Conservation (phyloP, 2,888 invertebrate genomes). For the Pteria penguin region DNA sequence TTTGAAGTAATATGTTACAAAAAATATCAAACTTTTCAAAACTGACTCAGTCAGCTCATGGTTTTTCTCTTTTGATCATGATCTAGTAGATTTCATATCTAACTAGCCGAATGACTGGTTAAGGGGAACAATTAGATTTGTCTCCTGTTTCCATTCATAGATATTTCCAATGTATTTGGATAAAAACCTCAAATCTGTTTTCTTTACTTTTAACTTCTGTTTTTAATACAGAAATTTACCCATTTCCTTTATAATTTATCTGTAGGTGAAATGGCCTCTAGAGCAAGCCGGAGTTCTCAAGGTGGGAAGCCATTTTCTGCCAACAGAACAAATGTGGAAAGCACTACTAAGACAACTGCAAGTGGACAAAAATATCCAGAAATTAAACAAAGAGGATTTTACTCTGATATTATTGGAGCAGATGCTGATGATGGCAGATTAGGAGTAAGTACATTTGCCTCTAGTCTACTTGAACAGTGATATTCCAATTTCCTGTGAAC, state of each 20-base stretch:
- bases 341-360: conserved; percentile 42
- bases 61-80: no score
- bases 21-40: no score
- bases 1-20: no score
- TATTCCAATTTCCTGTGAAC: no score
- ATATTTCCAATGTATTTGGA: no score
- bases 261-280: conserved; percentile 55
- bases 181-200: background rate
- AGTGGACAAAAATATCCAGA: conserved; percentile 75
- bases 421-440: conserved; percentile 59
- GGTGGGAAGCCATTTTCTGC: conserved; percentile 71
- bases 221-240: background rate
- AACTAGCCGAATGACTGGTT: no score
- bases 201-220: background rate
- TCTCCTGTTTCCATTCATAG: no score
- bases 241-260: background rate
- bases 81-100: no score
- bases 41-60: no score
- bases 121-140: no score
- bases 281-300: conserved; percentile 60
- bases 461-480: no score
- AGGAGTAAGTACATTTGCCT: no score
- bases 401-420: conserved; percentile 76
- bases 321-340: conserved; percentile 56
- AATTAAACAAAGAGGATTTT: conserved; percentile 79